These are phyloP conservation scores for Synodontis membranacea DNA, from an alignment of 2,113 vertebrate species.

Conservation along the genomic window DNA sequence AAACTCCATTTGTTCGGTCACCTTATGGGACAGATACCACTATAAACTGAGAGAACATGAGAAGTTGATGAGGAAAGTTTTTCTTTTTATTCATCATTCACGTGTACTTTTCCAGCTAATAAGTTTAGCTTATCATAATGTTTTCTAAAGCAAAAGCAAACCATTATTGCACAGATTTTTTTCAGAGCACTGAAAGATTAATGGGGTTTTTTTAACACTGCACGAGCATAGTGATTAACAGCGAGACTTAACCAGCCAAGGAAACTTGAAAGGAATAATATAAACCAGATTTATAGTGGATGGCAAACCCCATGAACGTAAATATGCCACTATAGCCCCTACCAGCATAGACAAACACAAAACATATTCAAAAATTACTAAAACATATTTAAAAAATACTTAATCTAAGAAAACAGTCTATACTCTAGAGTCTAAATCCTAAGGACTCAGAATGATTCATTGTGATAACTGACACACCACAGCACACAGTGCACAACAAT, in stretches of 20 bases:
- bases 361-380: not conserved
- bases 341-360: not conserved
- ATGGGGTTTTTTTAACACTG: no score
- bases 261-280: not conserved
- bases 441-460: no score
- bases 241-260: not conserved
- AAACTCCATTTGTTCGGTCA: not conserved
- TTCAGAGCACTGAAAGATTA: not conserved
- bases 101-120: not conserved
- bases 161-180: not conserved
- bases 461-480: no score
- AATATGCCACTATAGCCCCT: not conserved
- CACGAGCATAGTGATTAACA: not conserved
- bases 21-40: not conserved
- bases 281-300: not conserved
- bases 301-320: not conserved
- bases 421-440: not conserved
- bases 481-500: no score
- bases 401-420: conserved; percentile 4
- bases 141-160: not conserved
- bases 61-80: not conserved
- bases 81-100: not conserved
- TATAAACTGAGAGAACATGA: not conserved
- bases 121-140: not conserved
- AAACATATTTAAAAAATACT: not conserved